phyloP scores from a whole-genome alignment of 2,888 invertebrate species.

The Glyphotaelius pellucidus region DNA sequence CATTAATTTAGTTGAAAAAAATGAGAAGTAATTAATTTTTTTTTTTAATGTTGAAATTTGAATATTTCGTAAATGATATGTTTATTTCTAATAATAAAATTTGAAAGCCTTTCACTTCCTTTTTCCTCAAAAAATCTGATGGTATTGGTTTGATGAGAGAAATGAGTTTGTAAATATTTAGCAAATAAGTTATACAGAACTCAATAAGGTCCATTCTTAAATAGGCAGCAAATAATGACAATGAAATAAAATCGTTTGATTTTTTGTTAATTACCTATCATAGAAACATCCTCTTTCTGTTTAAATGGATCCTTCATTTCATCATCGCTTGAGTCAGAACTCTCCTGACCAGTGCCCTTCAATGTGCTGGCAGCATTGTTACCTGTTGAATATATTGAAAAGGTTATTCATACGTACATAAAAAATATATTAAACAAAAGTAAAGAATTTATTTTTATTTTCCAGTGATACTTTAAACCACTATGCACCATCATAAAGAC shows the following conservation, averaged over 20 bases:
- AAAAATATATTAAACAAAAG: not conserved
- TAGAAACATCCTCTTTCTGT: conserved; percentile 80
- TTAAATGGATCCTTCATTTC: conserved; percentile 80
- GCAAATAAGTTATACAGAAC: not conserved
- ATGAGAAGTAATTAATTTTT: too few relatives aligned
- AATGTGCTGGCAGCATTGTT: conserved; percentile 78
- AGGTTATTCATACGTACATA: not conserved
- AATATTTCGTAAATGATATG: too few relatives aligned
- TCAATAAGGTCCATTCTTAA: not conserved
- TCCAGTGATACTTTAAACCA: not conserved
- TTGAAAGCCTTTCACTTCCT: too few relatives aligned
- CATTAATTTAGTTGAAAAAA: too few relatives aligned
- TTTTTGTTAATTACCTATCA: conserved; percentile 75
- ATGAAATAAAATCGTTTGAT: not conserved
- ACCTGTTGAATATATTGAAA: conserved; percentile 68
- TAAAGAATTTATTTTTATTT: not conserved
- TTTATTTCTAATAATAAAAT: too few relatives aligned
- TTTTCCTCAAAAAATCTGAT: too few relatives aligned
- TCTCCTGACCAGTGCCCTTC: conserved; percentile 77
- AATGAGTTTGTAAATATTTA: not conserved
- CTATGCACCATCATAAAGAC: not conserved
- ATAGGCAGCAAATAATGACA: not conserved
- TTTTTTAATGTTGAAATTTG: too few relatives aligned
- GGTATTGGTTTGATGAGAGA: not conserved
- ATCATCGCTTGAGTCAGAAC: conserved; percentile 89